Evolutionary conservation across 2,888 invertebrate genomes (phyloP).

Genomic region (Drepana falcataria): DNA sequence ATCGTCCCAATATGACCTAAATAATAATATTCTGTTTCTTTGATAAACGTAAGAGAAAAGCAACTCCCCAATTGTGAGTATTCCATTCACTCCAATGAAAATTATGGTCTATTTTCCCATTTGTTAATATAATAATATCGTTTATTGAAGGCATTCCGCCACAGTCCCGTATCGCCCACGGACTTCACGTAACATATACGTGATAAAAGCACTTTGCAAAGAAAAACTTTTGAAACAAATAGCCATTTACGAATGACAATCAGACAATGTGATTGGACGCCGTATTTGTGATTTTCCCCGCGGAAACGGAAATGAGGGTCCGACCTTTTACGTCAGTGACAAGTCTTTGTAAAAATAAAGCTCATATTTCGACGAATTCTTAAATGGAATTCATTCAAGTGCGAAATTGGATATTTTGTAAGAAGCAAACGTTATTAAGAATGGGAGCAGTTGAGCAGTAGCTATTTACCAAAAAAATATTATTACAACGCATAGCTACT

Average conservation of each 20-base stretch:
- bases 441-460: neutral
- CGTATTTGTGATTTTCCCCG: conserved; percentile 2
- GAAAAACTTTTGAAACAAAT: neutral
- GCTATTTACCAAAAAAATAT: too few relatives aligned
- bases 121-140: too few relatives aligned
- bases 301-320: conserved; percentile 3
- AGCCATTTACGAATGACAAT: neutral
- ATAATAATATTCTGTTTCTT: too few relatives aligned
- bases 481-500: too few relatives aligned
- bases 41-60: too few relatives aligned
- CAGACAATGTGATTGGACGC: neutral
- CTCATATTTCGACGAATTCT: conserved; percentile 4
- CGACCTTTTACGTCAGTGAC: conserved; percentile 3
- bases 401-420: conserved; percentile 2
- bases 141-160: too few relatives aligned
- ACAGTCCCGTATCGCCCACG: too few relatives aligned
- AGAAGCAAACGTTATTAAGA: neutral
- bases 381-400: conserved; percentile 3
- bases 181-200: too few relatives aligned
- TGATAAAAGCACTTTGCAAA: neutral
- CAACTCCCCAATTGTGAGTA: too few relatives aligned
- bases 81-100: too few relatives aligned
- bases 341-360: conserved; percentile 3
- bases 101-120: too few relatives aligned
- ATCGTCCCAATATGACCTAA: too few relatives aligned